These are phyloP conservation scores for Cephus spinipes DNA, from an alignment of 2,888 invertebrate genomes.

Conservation along the genomic window DNA sequence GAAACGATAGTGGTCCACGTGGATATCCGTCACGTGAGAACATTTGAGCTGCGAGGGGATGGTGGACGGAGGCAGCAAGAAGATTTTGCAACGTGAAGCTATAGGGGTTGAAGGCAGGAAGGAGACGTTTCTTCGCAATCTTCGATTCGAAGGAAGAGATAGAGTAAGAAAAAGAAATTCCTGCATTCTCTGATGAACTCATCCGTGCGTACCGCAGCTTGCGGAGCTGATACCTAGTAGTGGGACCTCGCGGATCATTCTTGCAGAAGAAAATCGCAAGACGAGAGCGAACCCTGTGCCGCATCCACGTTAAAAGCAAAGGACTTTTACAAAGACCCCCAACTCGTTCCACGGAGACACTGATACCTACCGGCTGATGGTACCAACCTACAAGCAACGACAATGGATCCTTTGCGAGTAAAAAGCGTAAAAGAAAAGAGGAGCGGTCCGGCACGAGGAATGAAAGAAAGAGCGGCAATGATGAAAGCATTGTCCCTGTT, in stretches of 20 bases:
- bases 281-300: not conserved
- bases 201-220: not conserved
- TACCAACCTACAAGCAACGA: slow-evolving; percentile 57
- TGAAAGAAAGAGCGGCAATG: slow-evolving; percentile 65
- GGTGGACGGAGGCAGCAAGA: not conserved
- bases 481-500: slow-evolving; percentile 66
- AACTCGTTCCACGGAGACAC: slow-evolving; percentile 50
- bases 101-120: not conserved
- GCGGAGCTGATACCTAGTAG: not conserved
- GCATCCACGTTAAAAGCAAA: slow-evolving; percentile 29
- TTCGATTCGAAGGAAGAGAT: not conserved
- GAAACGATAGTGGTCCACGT: not conserved
- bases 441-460: slow-evolving; percentile 45
- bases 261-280: not conserved
- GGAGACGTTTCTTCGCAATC: not conserved
- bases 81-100: not conserved
- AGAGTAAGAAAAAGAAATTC: not conserved
- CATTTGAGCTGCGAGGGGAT: not conserved
- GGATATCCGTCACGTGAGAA: not conserved
- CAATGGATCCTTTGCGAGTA: slow-evolving; percentile 63
- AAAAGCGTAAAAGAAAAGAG: slow-evolving; percentile 35
- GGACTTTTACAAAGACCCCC: slow-evolving; percentile 48
- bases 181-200: not conserved
- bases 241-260: not conserved
- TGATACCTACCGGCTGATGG: slow-evolving; percentile 47